phyloP scores from a whole-genome alignment of 2,113 vertebrate species.

The Struthio camelus region DNA sequence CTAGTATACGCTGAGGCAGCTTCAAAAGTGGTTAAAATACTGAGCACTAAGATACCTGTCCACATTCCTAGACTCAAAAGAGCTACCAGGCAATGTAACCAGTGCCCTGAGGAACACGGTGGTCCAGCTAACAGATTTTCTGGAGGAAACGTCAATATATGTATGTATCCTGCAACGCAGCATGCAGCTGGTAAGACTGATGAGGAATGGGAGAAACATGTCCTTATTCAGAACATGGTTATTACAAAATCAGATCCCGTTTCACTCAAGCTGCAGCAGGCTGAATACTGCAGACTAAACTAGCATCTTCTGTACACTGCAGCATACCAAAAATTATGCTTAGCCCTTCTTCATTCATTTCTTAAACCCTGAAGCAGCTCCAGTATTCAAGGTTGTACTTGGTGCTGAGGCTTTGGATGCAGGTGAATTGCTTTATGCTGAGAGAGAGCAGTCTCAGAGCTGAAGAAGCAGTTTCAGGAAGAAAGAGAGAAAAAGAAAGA shows the following conservation, averaged over 20 bases:
- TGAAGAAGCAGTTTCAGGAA: conserved; percentile 24
- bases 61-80: not conserved
- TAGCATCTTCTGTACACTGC: not conserved
- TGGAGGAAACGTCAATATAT: not conserved
- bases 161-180: not conserved
- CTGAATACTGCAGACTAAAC: not conserved
- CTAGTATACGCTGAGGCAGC: not conserved
- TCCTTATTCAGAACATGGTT: not conserved
- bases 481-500: not conserved
- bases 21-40: not conserved
- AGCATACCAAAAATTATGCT: not conserved
- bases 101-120: not conserved
- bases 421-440: not conserved
- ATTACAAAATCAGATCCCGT: not conserved
- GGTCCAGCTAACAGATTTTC: not conserved
- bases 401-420: not conserved
- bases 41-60: not conserved
- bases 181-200: not conserved
- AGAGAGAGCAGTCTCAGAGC: not conserved
- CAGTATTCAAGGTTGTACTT: not conserved
- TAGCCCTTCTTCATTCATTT: not conserved
- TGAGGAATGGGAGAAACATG: not conserved
- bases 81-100: not conserved
- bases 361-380: not conserved
- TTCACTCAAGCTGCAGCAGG: not conserved